These are phyloP conservation scores for Stomatorhinus ivindoensis DNA, from an alignment of 2,113 vertebrate species.

Conservation along the genomic window DNA sequence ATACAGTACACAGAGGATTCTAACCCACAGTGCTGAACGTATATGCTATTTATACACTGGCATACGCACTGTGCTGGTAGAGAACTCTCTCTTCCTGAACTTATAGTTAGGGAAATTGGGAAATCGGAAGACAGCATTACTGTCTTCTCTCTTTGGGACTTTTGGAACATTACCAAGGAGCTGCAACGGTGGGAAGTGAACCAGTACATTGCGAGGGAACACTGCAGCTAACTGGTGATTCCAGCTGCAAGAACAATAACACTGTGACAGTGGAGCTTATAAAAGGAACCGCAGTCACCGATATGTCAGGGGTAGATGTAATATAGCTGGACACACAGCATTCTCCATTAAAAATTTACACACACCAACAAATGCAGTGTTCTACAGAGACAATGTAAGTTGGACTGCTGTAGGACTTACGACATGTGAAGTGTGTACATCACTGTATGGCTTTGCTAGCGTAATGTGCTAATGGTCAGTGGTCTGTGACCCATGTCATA, in stretches of 20 bases:
- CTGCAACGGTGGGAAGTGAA: neutral
- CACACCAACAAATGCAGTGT: neutral
- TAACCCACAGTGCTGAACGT: neutral
- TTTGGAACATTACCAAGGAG: neutral
- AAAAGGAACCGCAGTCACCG: neutral
- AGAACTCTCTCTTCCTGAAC: neutral
- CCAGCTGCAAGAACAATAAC: neutral
- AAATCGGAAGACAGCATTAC: neutral
- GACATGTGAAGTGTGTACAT: neutral
- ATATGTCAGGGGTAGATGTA: neutral
- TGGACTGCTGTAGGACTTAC: neutral
- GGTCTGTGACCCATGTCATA: neutral
- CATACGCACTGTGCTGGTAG: neutral
- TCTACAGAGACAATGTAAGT: neutral
- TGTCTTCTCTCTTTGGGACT: neutral
- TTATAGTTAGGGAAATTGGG: too few relatives aligned
- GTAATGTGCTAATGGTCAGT: neutral
- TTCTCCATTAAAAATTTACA: neutral
- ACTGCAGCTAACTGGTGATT: neutral
- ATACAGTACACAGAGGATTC: neutral
- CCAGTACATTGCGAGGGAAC: neutral
- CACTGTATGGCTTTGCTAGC: neutral
- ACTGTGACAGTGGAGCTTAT: neutral
- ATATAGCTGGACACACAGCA: neutral
- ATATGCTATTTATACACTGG: neutral